Percentiles rank a stretch among this genome's conserved stretches.
Evolutionary conservation across 1,140 invertebrate genomes (phyloP).

Genomic region (Drosophila willistoni): DNA sequence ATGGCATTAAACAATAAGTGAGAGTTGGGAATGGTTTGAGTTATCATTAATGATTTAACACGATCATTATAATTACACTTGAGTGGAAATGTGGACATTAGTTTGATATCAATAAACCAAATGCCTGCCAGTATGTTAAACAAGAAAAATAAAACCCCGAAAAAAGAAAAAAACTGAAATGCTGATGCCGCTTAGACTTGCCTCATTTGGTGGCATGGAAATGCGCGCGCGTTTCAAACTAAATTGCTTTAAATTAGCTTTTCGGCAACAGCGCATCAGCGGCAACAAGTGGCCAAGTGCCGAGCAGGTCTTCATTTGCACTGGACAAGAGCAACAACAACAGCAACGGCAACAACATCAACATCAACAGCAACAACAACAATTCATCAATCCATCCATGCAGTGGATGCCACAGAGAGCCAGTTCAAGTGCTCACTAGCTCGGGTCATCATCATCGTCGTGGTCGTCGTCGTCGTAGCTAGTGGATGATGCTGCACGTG

Average conservation of each 20-base stretch:
- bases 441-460: conserved; percentile 63
- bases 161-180: conserved; percentile 20
- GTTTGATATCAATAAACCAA: too few species aligned
- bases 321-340: conserved; percentile 49
- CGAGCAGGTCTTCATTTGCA: conserved; percentile 76
- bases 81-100: too few species aligned
- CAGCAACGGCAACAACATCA: conserved; percentile 12
- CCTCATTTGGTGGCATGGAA: conserved; percentile 61
- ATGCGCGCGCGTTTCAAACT: conserved; percentile 79
- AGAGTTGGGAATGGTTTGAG: too few species aligned
- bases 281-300: conserved; percentile 58
- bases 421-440: conserved; percentile 78
- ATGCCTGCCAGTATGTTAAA: too few species aligned
- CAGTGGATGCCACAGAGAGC: conserved; percentile 40
- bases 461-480: not conserved
- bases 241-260: conserved; percentile 82
- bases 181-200: conserved; percentile 45
- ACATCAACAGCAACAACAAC: conserved; percentile 43
- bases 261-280: conserved; percentile 51
- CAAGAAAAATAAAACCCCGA: not conserved
- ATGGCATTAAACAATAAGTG: too few species aligned
- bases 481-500: conserved; percentile 34
- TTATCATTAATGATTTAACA: too few species aligned
- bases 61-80: too few species aligned
- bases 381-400: conserved; percentile 77